A percentile compares a stretch with the other conserved stretches of the same genome.
Evolutionary conservation across 23 tunicate genomes (phyloP).

Genomic region (Corella eumyota): DNA sequence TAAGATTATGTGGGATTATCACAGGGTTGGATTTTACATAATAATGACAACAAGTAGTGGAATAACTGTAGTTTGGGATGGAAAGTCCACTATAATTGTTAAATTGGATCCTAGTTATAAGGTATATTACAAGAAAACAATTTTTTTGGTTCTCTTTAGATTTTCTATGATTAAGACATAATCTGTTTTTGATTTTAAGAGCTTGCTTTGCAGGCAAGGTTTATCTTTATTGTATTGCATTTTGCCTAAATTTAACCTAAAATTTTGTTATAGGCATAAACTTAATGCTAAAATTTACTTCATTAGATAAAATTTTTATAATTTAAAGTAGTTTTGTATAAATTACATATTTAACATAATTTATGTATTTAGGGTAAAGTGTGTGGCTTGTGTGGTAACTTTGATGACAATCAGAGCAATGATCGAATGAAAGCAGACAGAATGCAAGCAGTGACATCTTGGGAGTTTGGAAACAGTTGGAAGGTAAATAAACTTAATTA

Average conservation of each 20-base stretch:
- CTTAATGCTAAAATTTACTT: no score
- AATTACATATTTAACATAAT: not conserved
- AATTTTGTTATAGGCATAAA: no score
- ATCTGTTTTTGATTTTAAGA: no score
- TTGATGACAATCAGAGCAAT: constrained; percentile 51
- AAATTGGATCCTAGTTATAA: constrained; percentile 39
- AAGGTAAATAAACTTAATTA: constrained; percentile 37
- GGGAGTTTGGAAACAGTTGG: constrained; percentile 78
- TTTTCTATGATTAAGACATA: no score
- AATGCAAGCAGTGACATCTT: constrained; percentile 32
- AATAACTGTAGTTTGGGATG: constrained; percentile 46
- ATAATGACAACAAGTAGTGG: constrained; percentile 32
- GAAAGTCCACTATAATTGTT: constrained; percentile 40
- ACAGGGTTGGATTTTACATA: constrained; percentile 29
- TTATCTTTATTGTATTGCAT: no score
- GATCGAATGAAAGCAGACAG: constrained; percentile 34
- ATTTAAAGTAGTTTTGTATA: not conserved
- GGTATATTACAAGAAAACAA: no score
- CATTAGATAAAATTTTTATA: no score
- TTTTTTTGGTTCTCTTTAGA: no score
- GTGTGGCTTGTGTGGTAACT: constrained; percentile 73
- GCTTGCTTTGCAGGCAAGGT: no score
- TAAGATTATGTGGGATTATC: constrained; percentile 34
- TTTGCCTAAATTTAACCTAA: no score
- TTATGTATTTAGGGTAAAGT: constrained; percentile 27